phyloP scores from a whole-genome alignment of 2,113 vertebrate genomes.

The Falcunculus frontatus region DNA sequence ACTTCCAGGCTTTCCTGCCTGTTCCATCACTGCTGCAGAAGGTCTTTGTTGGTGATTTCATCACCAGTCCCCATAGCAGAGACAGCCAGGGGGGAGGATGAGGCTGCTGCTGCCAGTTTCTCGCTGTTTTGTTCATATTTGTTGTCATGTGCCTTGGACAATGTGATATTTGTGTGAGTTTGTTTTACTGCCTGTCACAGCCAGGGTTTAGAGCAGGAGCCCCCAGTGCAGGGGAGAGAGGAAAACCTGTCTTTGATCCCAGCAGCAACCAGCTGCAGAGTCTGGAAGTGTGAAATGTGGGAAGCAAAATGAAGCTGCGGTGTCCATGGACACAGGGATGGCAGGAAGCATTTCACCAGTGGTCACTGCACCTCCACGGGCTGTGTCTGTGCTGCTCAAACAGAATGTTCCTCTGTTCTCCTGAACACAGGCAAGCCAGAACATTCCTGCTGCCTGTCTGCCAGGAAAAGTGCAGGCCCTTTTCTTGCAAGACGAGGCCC shows the following conservation, averaged over 20 bases:
- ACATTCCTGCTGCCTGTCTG: background rate
- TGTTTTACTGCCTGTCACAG: background rate
- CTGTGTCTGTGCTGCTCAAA: background rate
- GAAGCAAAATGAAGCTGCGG: background rate
- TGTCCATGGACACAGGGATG: background rate
- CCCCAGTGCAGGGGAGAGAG: background rate
- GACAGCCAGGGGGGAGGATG: background rate
- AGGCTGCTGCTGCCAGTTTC: background rate
- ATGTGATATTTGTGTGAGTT: fast-evolving
- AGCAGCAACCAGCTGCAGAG: background rate
- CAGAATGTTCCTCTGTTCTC: background rate
- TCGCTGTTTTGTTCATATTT: background rate
- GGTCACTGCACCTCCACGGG: background rate
- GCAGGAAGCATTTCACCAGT: background rate
- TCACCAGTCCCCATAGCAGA: background rate
- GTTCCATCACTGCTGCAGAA: fast-evolving
- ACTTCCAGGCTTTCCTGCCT: background rate
- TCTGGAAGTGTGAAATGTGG: background rate
- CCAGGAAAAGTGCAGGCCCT: background rate
- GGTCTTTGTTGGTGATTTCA: background rate
- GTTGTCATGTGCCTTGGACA: background rate
- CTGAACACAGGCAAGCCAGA: background rate
- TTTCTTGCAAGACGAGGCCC: no score
- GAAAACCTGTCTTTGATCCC: background rate
- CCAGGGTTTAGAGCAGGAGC: background rate